phyloP scores from a whole-genome alignment of 2,113 vertebrate species.

The Paratilapia polleni region DNA sequence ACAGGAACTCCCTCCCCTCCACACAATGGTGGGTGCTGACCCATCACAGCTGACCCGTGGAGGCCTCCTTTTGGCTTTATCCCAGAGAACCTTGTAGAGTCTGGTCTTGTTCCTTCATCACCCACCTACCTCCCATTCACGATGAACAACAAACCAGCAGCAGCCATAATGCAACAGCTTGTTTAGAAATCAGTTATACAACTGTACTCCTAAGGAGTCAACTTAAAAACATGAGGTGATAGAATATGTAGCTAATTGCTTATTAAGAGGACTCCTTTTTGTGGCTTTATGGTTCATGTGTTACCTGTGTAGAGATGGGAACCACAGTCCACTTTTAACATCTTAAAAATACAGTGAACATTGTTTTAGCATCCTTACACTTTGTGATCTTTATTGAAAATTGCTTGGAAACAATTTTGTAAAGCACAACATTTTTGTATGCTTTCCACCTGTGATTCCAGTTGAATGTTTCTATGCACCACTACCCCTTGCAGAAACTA shows the following conservation, averaged over 20 bases:
- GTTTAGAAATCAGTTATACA: neutral
- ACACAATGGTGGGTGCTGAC: conserved; percentile 71
- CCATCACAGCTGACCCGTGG: conserved; percentile 64
- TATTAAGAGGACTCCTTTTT: neutral
- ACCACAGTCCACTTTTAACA: neutral
- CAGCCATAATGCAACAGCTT: neutral
- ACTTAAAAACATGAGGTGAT: neutral
- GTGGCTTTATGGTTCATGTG: neutral
- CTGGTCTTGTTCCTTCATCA: conserved; percentile 19
- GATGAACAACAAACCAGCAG: neutral
- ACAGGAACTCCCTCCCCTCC: conserved; percentile 64
- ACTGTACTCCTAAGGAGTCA: neutral
- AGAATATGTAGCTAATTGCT: neutral
- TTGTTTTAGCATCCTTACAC: no score
- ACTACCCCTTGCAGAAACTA: neutral
- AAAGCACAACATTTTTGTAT: neutral
- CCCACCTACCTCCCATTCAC: neutral
- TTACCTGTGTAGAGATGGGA: neutral
- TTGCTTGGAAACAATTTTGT: neutral
- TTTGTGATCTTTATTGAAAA: neutral
- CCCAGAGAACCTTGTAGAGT: conserved; percentile 24
- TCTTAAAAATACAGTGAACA: neutral
- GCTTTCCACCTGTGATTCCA: neutral
- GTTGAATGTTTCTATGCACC: neutral
- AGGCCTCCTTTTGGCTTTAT: conserved; percentile 58